Conservation (phyloP, 2,888 invertebrate species). For the Vanessa cardui region DNA sequence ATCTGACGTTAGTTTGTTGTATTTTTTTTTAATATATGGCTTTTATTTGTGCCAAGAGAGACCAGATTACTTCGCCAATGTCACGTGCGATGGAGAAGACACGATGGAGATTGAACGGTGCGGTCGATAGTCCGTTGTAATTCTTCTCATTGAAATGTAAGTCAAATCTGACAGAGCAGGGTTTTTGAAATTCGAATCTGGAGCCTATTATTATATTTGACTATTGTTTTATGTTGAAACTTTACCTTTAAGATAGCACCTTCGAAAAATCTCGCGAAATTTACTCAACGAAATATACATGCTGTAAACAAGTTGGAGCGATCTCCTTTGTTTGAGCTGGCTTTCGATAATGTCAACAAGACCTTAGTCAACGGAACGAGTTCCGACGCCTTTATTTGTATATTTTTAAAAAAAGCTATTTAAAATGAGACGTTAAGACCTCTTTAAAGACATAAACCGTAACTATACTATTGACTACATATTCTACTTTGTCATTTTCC, state of each 20-base stretch:
- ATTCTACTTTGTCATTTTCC: not conserved
- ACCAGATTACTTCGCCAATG: no score
- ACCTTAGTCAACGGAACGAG: conserved; percentile 71
- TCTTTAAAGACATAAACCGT: not conserved
- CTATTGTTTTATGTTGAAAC: conserved; percentile 5
- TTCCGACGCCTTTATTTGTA: conserved; percentile 64
- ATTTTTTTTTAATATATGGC: no score
- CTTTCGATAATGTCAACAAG: conserved; percentile 79
- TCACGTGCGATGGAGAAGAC: no score
- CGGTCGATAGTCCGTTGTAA: no score
- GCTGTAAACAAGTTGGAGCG: conserved; percentile 62
- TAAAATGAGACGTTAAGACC: conserved; percentile 32
- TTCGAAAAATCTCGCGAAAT: conserved; percentile 47
- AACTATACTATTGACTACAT: not conserved
- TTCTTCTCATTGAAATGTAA: no score
- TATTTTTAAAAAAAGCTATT: conserved; percentile 58
- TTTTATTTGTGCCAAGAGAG: no score
- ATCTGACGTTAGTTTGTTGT: no score
- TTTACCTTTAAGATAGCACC: conserved; percentile 24
- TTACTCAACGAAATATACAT: conserved; percentile 71
- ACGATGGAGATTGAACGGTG: no score
- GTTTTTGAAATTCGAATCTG: no score
- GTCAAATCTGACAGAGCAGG: no score
- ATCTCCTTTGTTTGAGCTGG: conserved; percentile 65
- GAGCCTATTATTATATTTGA: no score